Conservation (phyloP, 2,888 invertebrate species). For the Ennomos erosarius region DNA sequence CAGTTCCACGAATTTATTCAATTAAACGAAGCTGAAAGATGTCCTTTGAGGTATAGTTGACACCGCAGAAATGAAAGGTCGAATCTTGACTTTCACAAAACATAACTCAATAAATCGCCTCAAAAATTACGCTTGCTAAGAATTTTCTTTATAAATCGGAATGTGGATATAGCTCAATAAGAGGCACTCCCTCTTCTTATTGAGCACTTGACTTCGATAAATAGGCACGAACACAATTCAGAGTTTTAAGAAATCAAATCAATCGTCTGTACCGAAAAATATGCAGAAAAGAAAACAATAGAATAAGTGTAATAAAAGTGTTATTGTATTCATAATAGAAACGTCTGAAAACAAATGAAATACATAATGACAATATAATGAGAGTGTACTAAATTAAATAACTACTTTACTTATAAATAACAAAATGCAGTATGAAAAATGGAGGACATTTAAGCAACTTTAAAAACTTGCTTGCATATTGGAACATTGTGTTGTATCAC, state of each 20-base stretch:
- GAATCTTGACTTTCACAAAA: conserved; percentile 42
- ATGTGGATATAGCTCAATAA: conserved; percentile 23
- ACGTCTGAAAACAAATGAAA: no score
- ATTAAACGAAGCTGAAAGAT: conserved; percentile 54
- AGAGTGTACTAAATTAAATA: no score
- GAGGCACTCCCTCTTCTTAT: conserved; percentile 21
- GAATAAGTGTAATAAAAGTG: no score
- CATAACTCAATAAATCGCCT: conserved; percentile 50
- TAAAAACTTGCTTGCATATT: no score
- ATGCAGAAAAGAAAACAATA: conserved; percentile 5
- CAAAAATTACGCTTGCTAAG: conserved; percentile 30
- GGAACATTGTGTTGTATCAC: no score
- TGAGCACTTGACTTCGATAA: conserved; percentile 28
- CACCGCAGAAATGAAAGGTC: conserved; percentile 47
- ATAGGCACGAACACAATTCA: conserved; percentile 24
- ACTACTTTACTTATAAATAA: no score
- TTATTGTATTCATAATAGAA: no score
- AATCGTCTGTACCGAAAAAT: neutral
- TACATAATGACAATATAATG: no score
- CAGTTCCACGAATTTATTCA: conserved; percentile 50
- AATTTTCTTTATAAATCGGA: conserved; percentile 21
- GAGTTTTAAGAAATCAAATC: conserved; percentile 12
- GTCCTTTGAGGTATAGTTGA: conserved; percentile 50
- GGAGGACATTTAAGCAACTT: no score
- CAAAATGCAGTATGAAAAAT: no score